A percentile compares a stretch with the other conserved stretches of the same genome.
These are phyloP conservation scores for Silurus meridionalis DNA, from an alignment of 2,113 vertebrate genomes.

Conservation along the genomic window DNA sequence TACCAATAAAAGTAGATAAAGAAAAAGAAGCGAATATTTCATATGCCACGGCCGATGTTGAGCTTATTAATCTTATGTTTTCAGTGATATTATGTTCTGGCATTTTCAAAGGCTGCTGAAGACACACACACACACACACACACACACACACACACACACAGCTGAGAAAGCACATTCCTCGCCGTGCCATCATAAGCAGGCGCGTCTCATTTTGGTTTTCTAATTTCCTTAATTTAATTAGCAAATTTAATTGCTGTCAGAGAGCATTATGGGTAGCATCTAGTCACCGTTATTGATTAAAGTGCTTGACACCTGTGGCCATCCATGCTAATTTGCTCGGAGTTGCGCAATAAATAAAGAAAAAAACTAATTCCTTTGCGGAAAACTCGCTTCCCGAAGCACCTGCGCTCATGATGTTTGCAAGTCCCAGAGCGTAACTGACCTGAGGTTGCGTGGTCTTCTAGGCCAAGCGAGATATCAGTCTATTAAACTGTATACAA, in stretches of 20 bases:
- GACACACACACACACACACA: background rate
- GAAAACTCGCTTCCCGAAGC: background rate
- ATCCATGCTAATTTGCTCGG: constrained; percentile 31
- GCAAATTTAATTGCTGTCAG: constrained; percentile 48
- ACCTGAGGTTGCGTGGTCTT: background rate
- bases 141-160: background rate
- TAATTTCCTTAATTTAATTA: constrained; percentile 52
- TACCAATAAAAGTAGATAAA: constrained; percentile 5
- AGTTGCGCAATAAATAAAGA: background rate
- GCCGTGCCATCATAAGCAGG: constrained; percentile 25
- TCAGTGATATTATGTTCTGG: constrained; percentile 10
- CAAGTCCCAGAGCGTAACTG: background rate
- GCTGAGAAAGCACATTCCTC: constrained; percentile 43
- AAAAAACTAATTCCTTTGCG: background rate
- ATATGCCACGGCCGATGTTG: background rate
- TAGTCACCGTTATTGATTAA: constrained; percentile 50
- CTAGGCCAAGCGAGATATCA: constrained; percentile 5
- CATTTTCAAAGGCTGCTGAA: constrained; percentile 17
- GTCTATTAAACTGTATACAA: constrained; percentile 38
- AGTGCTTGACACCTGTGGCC: constrained; percentile 22
- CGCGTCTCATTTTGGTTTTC: constrained; percentile 40
- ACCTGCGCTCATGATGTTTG: background rate
- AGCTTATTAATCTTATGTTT: constrained; percentile 20
- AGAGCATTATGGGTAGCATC: constrained; percentile 39
- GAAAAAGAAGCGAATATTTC: background rate